Evolutionary conservation across 2,113 vertebrate genomes (phyloP).

Genomic region (Catharus bicknelli): DNA sequence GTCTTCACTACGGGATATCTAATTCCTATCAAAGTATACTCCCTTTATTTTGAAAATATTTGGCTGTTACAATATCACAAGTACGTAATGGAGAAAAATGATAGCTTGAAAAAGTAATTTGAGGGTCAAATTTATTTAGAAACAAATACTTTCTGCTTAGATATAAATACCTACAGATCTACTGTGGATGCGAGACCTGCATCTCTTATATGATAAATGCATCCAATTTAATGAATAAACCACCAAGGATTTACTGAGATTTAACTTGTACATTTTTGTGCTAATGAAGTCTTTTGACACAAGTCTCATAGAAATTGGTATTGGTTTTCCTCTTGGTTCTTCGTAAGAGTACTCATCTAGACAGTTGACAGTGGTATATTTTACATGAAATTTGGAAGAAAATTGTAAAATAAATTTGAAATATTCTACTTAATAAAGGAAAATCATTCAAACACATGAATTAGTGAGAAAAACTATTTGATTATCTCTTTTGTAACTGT

Average conservation of each 20-base stretch:
- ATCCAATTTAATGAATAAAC: not conserved
- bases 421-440: not conserved
- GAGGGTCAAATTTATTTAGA: not conserved
- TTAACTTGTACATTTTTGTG: not conserved
- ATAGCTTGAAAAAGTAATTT: not conserved
- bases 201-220: not conserved
- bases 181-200: not conserved
- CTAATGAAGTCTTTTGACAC: not conserved
- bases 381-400: not conserved
- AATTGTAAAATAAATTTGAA: not conserved
- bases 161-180: not conserved
- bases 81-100: not conserved
- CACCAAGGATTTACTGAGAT: not conserved
- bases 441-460: accelerated
- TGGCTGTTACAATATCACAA: not conserved
- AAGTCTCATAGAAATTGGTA: not conserved
- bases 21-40: not conserved
- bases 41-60: not conserved
- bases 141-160: not conserved
- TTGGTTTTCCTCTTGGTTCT: not conserved
- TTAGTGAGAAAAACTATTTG: not conserved
- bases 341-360: not conserved
- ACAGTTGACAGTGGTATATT: not conserved
- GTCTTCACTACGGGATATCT: not conserved
- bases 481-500: not conserved